Evolutionary conservation across 2,797 vertebrate species (phyloP).

Genomic region (Catharus ustulatus): DNA sequence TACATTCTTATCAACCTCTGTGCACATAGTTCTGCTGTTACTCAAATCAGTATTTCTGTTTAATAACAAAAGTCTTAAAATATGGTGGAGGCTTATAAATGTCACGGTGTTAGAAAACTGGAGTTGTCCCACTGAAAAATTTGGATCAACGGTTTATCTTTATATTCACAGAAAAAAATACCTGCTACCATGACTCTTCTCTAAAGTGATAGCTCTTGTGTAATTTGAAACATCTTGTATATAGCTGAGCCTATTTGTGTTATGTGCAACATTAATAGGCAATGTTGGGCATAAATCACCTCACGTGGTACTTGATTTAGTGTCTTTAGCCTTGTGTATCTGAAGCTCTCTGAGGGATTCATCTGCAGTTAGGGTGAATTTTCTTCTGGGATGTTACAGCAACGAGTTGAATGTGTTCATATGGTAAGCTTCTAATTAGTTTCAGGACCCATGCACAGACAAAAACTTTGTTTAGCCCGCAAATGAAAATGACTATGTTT

Average conservation of each 20-base stretch:
- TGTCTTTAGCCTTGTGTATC: neutral
- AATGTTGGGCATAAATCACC: neutral
- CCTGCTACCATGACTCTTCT: neutral
- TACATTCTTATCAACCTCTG: neutral
- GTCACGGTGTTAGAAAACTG: neutral
- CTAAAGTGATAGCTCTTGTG: neutral
- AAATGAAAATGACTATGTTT: neutral
- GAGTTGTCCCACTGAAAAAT: conserved; percentile 1
- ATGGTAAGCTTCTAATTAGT: neutral
- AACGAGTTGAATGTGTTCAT: neutral
- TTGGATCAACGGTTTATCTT: neutral
- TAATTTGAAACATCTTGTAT: neutral
- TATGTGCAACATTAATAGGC: neutral
- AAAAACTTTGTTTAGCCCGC: neutral
- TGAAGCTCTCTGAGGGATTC: neutral
- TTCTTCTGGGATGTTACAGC: neutral
- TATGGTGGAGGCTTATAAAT: neutral
- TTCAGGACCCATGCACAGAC: neutral
- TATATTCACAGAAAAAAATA: neutral
- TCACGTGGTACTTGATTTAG: neutral
- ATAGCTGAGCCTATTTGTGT: neutral
- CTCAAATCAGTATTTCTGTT: neutral
- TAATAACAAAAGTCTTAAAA: neutral
- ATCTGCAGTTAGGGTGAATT: neutral
- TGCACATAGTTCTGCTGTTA: neutral